phyloP scores from a whole-genome alignment of 2,888 invertebrate species.

The Philopedon plagiatum region DNA sequence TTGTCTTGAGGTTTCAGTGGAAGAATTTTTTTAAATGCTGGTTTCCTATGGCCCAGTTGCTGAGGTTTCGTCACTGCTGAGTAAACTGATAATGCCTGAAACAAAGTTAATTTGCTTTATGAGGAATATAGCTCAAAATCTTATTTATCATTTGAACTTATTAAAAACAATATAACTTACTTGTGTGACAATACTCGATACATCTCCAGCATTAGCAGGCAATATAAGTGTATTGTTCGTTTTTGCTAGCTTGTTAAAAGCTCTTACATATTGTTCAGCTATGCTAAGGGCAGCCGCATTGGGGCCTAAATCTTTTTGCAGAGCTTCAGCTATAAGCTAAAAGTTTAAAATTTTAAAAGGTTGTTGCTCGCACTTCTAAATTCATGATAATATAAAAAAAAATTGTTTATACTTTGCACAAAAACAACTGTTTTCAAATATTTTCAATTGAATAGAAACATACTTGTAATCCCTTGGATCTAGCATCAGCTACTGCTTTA shows the following conservation, averaged over 20 bases:
- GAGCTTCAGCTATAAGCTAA: slow-evolving; percentile 80
- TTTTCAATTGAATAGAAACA: not conserved
- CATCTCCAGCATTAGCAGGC: slow-evolving; percentile 90
- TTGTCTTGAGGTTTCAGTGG: slow-evolving; percentile 57
- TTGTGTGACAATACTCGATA: slow-evolving; percentile 85
- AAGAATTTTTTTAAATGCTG: slow-evolving; percentile 47
- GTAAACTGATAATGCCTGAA: slow-evolving; percentile 77
- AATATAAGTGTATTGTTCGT: slow-evolving; percentile 95
- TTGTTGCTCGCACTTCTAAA: no score
- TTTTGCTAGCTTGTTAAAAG: slow-evolving; percentile 94
- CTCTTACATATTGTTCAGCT: slow-evolving; percentile 96
- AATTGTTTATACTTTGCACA: no score
- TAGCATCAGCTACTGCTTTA: slow-evolving; percentile 91
- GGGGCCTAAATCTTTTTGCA: slow-evolving; percentile 75
- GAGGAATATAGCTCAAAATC: not conserved
- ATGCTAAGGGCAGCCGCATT: slow-evolving; percentile 93
- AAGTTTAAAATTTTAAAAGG: not conserved
- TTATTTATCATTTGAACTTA: not conserved
- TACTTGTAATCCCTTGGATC: slow-evolving; percentile 81
- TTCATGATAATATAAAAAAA: no score
- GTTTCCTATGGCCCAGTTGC: slow-evolving; percentile 40
- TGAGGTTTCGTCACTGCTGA: slow-evolving; percentile 70
- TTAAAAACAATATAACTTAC: slow-evolving; percentile 66
- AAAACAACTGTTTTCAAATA: no score
- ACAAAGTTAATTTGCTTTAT: slow-evolving; percentile 56